A percentile compares a stretch with the other conserved stretches of the same genome.
Evolutionary conservation across 2,113 vertebrate genomes (phyloP).

Genomic region (Ctenodactylus gundi): DNA sequence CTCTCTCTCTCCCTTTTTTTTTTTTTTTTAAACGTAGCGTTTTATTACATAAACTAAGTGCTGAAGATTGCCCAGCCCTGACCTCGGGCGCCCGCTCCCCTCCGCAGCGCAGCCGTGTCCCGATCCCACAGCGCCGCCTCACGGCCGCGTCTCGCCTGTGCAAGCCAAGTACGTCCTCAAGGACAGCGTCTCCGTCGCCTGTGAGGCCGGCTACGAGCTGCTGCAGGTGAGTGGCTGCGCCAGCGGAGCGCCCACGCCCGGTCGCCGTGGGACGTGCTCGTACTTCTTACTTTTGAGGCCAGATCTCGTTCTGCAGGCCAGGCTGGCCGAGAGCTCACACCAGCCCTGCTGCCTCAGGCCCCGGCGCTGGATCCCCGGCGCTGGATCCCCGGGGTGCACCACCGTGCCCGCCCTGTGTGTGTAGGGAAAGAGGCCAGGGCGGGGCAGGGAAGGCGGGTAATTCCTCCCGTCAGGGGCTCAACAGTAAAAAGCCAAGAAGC

Average conservation of each 20-base stretch:
- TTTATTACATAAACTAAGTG: not conserved
- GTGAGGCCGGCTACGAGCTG: slow-evolving; percentile 51
- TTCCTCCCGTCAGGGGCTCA: not conserved
- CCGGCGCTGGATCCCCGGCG: too few relatives aligned
- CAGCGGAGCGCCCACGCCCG: too few relatives aligned
- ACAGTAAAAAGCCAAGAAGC: not conserved
- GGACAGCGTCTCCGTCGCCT: slow-evolving; percentile 61
- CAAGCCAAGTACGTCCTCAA: slow-evolving; percentile 62
- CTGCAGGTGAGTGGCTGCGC: slow-evolving; percentile 60
- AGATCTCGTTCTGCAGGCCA: too few relatives aligned
- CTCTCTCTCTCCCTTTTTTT: too few relatives aligned
- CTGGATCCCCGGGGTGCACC: too few relatives aligned
- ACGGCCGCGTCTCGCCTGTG: slow-evolving; percentile 75
- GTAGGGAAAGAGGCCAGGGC: not conserved
- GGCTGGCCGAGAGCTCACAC: too few relatives aligned
- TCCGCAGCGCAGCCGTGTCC: slow-evolving; percentile 76
- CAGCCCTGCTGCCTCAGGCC: too few relatives aligned
- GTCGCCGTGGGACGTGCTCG: too few relatives aligned
- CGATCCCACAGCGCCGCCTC: slow-evolving; percentile 80
- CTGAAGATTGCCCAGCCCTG: not conserved
- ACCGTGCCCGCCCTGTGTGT: too few relatives aligned
- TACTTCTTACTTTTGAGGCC: too few relatives aligned
- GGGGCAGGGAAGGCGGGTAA: not conserved
- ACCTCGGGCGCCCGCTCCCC: not conserved
- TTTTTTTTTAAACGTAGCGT: too few relatives aligned